phyloP scores from a whole-genome alignment of 2,888 invertebrate genomes.

The Hyppa rectilinea region DNA sequence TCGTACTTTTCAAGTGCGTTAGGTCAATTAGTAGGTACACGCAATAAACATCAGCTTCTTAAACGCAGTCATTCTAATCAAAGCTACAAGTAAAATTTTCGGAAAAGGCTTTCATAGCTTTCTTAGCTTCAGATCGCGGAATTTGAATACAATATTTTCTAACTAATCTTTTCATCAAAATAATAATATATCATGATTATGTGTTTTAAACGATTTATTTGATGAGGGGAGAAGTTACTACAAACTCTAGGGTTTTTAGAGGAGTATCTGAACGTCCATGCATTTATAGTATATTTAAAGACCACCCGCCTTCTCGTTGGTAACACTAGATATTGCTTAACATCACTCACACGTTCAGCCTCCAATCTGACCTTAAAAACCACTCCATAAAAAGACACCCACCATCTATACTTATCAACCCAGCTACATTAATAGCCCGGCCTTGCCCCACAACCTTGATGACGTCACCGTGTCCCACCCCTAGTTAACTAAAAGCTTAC shows the following conservation, averaged over 20 bases:
- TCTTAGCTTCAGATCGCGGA: background rate
- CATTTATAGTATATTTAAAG: no score
- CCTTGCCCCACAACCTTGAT: constrained; percentile 61
- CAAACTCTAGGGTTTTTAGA: background rate
- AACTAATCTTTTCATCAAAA: constrained; percentile 1
- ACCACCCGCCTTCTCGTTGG: no score
- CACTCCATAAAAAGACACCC: constrained; percentile 31
- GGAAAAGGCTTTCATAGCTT: constrained; percentile 11
- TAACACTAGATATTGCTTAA: background rate
- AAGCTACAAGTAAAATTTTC: constrained; percentile 21
- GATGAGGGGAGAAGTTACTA: background rate
- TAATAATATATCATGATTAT: background rate
- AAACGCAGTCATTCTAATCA: background rate
- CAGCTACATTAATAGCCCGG: constrained; percentile 47
- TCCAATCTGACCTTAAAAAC: constrained; percentile 23
- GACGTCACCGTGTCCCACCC: constrained; percentile 65
- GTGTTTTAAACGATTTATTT: background rate
- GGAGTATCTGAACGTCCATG: background rate
- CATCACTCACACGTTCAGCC: constrained; percentile 11
- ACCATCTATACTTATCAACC: constrained; percentile 57
- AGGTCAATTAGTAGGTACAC: background rate
- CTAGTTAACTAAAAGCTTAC: constrained; percentile 68
- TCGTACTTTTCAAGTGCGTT: background rate
- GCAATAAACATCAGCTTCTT: background rate
- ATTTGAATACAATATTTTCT: background rate